Conservation (phyloP, 2,797 vertebrate species). For the Gorsachius magnificus region DNA sequence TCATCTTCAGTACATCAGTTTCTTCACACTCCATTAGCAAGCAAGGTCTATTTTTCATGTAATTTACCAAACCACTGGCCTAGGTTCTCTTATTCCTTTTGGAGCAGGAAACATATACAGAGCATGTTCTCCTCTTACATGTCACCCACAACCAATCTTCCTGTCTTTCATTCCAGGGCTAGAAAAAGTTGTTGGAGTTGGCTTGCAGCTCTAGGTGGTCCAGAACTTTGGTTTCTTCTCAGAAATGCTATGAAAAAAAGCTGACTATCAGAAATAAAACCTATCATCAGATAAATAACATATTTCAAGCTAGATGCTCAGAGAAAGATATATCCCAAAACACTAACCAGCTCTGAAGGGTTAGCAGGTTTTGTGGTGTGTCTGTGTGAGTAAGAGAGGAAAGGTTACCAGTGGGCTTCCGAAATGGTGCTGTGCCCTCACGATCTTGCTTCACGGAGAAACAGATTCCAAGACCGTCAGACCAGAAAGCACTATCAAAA, state of each 20-base stretch:
- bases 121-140: background rate
- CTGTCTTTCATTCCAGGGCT: background rate
- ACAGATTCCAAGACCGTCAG: background rate
- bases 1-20: slow-evolving; percentile 73
- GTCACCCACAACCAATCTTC: background rate
- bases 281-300: background rate
- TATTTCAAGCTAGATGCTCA: background rate
- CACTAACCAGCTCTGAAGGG: background rate
- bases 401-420: background rate
- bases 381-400: background rate
- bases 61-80: slow-evolving; percentile 77
- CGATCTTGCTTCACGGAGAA: background rate
- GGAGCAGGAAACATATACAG: slow-evolving; percentile 39
- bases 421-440: background rate
- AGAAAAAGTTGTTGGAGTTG: background rate
- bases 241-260: background rate
- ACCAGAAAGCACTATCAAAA: background rate
- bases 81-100: slow-evolving; percentile 70
- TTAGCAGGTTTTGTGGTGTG: background rate
- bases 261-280: background rate
- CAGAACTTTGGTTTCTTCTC: background rate
- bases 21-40: slow-evolving; percentile 78
- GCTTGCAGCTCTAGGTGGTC: background rate
- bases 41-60: slow-evolving; percentile 72
- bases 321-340: background rate